Base-by-base conservation (phyloP, 2,888 invertebrate genomes). In the Conistra vaccinii region DNA sequence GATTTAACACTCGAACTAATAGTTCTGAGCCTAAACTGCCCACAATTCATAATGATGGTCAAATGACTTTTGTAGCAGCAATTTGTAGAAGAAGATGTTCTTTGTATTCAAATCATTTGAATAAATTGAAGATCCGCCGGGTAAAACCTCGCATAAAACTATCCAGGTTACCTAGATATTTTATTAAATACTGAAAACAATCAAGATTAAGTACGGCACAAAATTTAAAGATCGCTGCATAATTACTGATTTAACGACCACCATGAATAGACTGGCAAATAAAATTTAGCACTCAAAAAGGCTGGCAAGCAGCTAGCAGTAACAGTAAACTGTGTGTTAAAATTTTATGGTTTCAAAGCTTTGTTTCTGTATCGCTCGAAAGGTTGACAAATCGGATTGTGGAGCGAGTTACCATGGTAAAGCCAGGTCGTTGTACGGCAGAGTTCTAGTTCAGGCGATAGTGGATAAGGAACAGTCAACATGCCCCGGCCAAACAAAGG, bases 401-500 rank as follows among this genome's bases (percentile, higher is more conserved):
- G 65, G 63, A 73, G 69, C 81, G 91, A 89, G 90, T 88, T 88
- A 76, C 83, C 71, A 79, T 90, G 80, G 93, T 92, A 91, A 57
- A 88, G 80, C 73, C 84, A 88, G 94, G 95, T 94, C 93, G 90
- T 93, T 94, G 93, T 91, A 91, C 93, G 85, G 86, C 78, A 83
- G 85, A 90, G 92, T 91, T 92, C 91, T 93, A 94, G 93, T 93
- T 92, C 93, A 93, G 91, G 90, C 94, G 95, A 94, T 94, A 95
- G 94, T 91, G 93, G 94, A 95, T 95, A 95, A 95, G 94, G 92
- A 92, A 94, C 93, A 94, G 95, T 95, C 93, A 95, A 95, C 96
- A 95, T 90, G 89, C 86, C 85, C 85, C 90, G 87, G 82, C 90
- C 92, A 94, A 95, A 95, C 95, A 95, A 94, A 94, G 94, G 91